phyloP scores from a whole-genome alignment of 2,888 invertebrate species.

The Rhingia campestris region DNA sequence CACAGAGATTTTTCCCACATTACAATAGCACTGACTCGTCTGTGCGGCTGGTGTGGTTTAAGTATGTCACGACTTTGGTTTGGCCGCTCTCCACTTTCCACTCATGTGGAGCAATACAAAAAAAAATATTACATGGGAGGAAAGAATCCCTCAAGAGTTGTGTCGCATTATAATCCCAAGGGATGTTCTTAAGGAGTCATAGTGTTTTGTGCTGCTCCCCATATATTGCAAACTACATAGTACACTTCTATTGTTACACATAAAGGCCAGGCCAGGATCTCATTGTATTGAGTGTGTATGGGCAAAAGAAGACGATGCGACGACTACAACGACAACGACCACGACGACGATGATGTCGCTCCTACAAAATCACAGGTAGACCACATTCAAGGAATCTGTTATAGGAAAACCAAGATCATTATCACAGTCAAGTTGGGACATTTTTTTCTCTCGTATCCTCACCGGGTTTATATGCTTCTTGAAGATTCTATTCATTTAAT shows the following conservation, averaged over 20 bases:
- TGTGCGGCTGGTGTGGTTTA: slow-evolving; percentile 52
- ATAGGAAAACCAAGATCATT: slow-evolving; percentile 69
- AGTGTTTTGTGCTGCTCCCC: slow-evolving; percentile 28
- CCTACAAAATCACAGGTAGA: slow-evolving; percentile 71
- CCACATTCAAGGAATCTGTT: slow-evolving; percentile 71
- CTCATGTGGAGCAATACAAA: slow-evolving; percentile 48
- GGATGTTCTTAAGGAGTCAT: slow-evolving; percentile 65
- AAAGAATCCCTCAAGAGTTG: slow-evolving; percentile 67
- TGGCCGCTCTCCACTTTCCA: slow-evolving; percentile 47
- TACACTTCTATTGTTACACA: slow-evolving; percentile 65
- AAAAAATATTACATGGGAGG: slow-evolving; percentile 2
- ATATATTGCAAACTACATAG: slow-evolving; percentile 37
- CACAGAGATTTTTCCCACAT: slow-evolving; percentile 58
- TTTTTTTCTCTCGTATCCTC: slow-evolving; percentile 26
- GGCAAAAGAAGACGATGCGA: slow-evolving; percentile 55
- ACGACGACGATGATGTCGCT: slow-evolving; percentile 52
- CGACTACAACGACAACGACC: slow-evolving; percentile 34
- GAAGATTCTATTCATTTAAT: slow-evolving; percentile 68
- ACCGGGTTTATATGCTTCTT: slow-evolving; percentile 36
- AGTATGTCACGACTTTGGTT: slow-evolving; percentile 70
- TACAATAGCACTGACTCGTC: slow-evolving; percentile 55
- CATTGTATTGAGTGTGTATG: slow-evolving; percentile 40
- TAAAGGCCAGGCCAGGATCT: slow-evolving; percentile 66
- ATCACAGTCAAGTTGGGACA: slow-evolving; percentile 74
- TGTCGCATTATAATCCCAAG: slow-evolving; percentile 69